Conservation (phyloP, 2,113 vertebrate genomes). For the Probosciger aterrimus region DNA sequence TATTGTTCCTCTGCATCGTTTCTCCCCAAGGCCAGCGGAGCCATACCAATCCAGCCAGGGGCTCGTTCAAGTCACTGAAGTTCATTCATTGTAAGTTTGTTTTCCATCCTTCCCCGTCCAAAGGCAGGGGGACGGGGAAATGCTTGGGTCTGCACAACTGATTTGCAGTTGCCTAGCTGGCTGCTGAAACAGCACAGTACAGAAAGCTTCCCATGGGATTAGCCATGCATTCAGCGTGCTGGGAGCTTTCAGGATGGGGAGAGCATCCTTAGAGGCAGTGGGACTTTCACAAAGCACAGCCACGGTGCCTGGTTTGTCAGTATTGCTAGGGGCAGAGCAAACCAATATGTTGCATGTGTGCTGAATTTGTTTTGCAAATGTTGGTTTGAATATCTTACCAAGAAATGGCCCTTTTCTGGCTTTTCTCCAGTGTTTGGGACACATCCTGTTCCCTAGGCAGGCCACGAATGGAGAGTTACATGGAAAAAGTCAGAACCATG, state of each 20-base stretch:
- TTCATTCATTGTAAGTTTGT: neutral
- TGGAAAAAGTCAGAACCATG: neutral
- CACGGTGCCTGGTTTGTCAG: neutral
- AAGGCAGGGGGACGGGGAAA: neutral
- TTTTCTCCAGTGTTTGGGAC: neutral
- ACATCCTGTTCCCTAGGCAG: neutral
- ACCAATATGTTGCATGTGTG: neutral
- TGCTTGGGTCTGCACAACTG: neutral
- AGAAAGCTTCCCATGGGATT: slow-evolving; percentile 18
- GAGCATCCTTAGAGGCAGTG: neutral
- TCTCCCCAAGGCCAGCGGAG: fast-evolving
- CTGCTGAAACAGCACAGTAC: neutral
- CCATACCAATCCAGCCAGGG: neutral
- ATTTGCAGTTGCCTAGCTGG: neutral
- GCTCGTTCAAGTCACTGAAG: neutral
- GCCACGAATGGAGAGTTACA: neutral
- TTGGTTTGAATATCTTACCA: neutral
- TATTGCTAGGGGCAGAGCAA: neutral
- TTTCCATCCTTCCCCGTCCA: neutral
- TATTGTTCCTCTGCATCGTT: fast-evolving
- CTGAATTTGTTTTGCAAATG: slow-evolving; percentile 19
- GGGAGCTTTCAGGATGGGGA: neutral
- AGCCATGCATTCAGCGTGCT: neutral
- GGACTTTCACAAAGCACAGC: neutral
- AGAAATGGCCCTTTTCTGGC: neutral